Evolutionary conservation across 2,113 vertebrate species (phyloP), one percentile per base, ranked within the genome.

Genomic region (Oxyura jamaicensis): DNA sequence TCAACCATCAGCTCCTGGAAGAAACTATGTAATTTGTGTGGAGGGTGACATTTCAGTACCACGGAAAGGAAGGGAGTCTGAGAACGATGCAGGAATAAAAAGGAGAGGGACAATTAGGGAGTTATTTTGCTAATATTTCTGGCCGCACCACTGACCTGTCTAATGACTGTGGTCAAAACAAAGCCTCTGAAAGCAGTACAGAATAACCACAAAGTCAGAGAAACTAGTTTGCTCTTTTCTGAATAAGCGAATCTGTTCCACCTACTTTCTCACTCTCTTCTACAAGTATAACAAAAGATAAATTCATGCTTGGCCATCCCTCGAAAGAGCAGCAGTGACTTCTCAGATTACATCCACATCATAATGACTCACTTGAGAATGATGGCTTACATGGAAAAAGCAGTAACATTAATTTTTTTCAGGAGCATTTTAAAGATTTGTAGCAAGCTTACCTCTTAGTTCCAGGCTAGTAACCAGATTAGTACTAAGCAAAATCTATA

Each of bases 1-100:
- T 90, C 10, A 5, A 31, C 46, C 63, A 86, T 33, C 66, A 88
- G 44, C 69, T 91, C 48, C 17, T 0, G 68, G 41, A 21, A 74
- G 79, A 67, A 83, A 25, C 68, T 65, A 23, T 83, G 66, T 84
- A 59, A 78, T 94, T 90, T 80, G 56, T 83, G 85, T 86, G 80
- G 91, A 88, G 79, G 63, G 80, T 86, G 80, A 83, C 73, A 91
- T 95, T 86, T 94, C 41, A 79, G 66, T 53, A 75, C 73, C 4
- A 1, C 50, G 56, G 73, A 94, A 95, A 12, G 13, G 28, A 83
- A 86, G 83, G 33, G 36, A 77, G 9, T 71, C 26, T 22, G 67
- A 74, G 67, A 69, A 65, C 72, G 35, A 42, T 11, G 5, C 0
- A 2, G 15, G 56, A 74, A n/a, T 59, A 83, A 52, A 10, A 75